Conservation (phyloP, 2,797 vertebrate genomes). For the Astyanax mexicanus region DNA sequence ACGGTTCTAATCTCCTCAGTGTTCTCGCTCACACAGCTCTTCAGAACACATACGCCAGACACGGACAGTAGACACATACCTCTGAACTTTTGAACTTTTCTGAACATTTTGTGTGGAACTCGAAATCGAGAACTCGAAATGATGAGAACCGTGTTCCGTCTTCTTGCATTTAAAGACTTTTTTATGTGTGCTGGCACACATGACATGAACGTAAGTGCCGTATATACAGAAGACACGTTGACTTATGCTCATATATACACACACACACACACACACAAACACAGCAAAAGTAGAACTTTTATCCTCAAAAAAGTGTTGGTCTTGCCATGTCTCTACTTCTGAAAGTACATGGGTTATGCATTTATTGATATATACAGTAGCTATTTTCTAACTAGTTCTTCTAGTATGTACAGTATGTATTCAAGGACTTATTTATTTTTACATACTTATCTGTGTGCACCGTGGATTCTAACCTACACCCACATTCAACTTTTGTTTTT, state of each 20-base stretch:
- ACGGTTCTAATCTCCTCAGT: conserved; percentile 92
- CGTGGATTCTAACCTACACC: conserved; percentile 69
- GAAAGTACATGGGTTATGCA: conserved; percentile 80
- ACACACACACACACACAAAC: conserved; percentile 35
- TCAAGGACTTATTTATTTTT: conserved; percentile 85
- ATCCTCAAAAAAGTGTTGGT: conserved; percentile 49
- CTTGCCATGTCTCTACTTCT: conserved; percentile 70
- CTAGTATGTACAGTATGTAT: conserved; percentile 76
- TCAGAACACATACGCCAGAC: conserved; percentile 79
- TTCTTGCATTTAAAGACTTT: conserved; percentile 65
- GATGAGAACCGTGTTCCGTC: conserved; percentile 35
- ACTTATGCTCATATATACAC: conserved; percentile 44
- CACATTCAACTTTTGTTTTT: conserved; percentile 22
- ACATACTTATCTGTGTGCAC: conserved; percentile 81
- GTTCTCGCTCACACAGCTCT: conserved; percentile 92
- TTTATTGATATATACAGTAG: conserved; percentile 71
- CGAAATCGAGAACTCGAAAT: conserved; percentile 40
- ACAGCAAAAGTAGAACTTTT: conserved; percentile 47
- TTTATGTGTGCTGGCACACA: conserved; percentile 72
- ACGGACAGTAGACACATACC: conserved; percentile 72
- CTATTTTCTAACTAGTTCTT: conserved; percentile 83
- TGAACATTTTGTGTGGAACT: conserved; percentile 53
- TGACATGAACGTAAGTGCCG: conserved; percentile 78
- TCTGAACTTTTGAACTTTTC: conserved; percentile 76
- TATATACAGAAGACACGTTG: too few relatives aligned